Evolutionary conservation across 2,888 invertebrate genomes (phyloP).

Genomic region (Smittia aterrima): DNA sequence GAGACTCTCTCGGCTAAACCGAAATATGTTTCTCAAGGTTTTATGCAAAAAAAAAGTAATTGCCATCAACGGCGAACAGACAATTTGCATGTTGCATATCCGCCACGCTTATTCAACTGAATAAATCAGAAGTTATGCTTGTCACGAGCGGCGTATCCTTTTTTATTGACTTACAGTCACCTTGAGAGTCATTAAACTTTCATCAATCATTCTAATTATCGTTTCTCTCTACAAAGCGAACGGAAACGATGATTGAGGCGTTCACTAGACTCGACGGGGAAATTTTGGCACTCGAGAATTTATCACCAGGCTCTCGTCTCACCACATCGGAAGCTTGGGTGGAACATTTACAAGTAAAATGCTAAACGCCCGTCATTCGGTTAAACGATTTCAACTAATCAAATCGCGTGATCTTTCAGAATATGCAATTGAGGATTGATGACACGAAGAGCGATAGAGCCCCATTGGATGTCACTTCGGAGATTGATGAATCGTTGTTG

Average conservation of each 20-base stretch:
- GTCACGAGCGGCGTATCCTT: no score
- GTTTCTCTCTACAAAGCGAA: slow-evolving; percentile 9
- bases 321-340: slow-evolving; percentile 53
- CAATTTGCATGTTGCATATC: no score
- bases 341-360: slow-evolving; percentile 48
- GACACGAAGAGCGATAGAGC: slow-evolving; percentile 12
- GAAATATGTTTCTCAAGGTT: no score
- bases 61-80: not conserved
- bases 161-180: not conserved
- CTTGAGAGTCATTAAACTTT: slow-evolving; percentile 19
- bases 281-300: slow-evolving; percentile 50
- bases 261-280: slow-evolving; percentile 50
- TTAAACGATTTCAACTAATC: no score
- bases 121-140: no score
- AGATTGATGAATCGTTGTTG: slow-evolving; percentile 21
- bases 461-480: not conserved
- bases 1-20: no score
- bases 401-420: not conserved
- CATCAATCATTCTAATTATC: slow-evolving; percentile 26
- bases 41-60: no score
- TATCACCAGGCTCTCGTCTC: slow-evolving; percentile 51
- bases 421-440: slow-evolving; percentile 13
- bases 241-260: slow-evolving; percentile 47
- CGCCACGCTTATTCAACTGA: no score
- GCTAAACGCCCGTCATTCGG: not conserved